A percentile compares a stretch with the other conserved stretches of the same genome.
These are phyloP conservation scores for Brachyopa scutellaris DNA, from an alignment of 2,888 invertebrate species.

Conservation along the genomic window DNA sequence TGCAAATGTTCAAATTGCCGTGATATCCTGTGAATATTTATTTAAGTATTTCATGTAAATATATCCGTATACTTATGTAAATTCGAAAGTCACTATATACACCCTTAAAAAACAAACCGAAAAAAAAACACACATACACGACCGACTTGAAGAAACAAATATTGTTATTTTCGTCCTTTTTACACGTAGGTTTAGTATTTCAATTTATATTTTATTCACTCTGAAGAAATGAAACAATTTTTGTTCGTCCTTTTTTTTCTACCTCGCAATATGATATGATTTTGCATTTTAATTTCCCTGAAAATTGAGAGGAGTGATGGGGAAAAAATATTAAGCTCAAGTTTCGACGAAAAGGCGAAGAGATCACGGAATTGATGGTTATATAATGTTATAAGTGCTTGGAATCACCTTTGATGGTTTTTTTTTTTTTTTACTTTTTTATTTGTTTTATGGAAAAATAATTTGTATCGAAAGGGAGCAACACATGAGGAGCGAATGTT, in stretches of 20 bases:
- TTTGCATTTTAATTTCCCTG: slow-evolving; percentile 45
- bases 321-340: slow-evolving; percentile 23
- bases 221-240: slow-evolving; percentile 8
- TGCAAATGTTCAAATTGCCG: slow-evolving; percentile 62
- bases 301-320: not conserved
- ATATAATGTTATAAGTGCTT: slow-evolving; percentile 43
- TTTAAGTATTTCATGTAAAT: slow-evolving; percentile 42
- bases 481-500: slow-evolving; percentile 8
- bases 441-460: slow-evolving; percentile 46
- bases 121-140: not conserved
- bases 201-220: slow-evolving; percentile 53
- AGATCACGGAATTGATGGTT: slow-evolving; percentile 27
- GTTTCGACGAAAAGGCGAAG: slow-evolving; percentile 10
- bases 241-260: not conserved
- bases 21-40: slow-evolving; percentile 54
- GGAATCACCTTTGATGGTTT: slow-evolving; percentile 65
- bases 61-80: not conserved
- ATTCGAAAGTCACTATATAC: not conserved
- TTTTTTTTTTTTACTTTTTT: too few species aligned
- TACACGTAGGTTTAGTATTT: slow-evolving; percentile 41
- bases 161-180: slow-evolving; percentile 13
- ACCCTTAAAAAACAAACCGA: not conserved
- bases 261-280: slow-evolving; percentile 48
- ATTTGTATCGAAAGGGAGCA: slow-evolving; percentile 34
- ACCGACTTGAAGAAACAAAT: slow-evolving; percentile 10